These are phyloP conservation scores for Eucera pruinosa DNA, from an alignment of 2,888 invertebrate genomes.

Conservation along the genomic window DNA sequence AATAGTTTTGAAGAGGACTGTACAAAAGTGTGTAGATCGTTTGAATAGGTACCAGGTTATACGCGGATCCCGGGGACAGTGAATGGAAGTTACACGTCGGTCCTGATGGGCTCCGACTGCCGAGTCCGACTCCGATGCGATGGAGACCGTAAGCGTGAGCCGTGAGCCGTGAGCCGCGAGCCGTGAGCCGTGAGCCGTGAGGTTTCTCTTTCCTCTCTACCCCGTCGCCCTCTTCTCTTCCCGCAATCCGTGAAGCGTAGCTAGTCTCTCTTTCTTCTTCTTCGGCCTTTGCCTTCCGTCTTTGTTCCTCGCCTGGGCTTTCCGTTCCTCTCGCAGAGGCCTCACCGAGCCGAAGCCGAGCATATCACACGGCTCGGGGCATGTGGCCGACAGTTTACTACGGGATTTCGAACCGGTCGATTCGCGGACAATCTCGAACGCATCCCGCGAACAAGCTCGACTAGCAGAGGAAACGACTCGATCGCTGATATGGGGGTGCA, in stretches of 20 bases:
- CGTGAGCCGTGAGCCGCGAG: too few species aligned
- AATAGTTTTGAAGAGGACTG: conserved; percentile 61
- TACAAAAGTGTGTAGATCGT: conserved; percentile 65
- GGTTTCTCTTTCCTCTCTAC: conserved; percentile 60
- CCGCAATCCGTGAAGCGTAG: conserved; percentile 25
- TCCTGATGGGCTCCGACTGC: conserved; percentile 58
- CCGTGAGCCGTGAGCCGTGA: too few species aligned
- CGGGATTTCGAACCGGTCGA: conserved; percentile 71
- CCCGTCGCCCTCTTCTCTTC: conserved; percentile 29
- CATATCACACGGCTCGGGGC: conserved; percentile 63
- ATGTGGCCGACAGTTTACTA: conserved; percentile 75
- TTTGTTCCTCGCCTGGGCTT: conserved; percentile 33
- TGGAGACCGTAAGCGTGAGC: too few species aligned
- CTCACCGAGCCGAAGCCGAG: conserved; percentile 54
- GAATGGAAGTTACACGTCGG: conserved; percentile 68
- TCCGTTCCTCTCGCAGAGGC: conserved; percentile 53
- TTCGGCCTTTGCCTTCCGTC: conserved; percentile 6
- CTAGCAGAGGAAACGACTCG: neutral
- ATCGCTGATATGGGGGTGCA: conserved; percentile 44
- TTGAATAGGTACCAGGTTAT: conserved; percentile 65
- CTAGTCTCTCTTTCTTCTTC: conserved; percentile 46
- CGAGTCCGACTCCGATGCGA: too few species aligned
- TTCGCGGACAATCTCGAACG: conserved; percentile 41
- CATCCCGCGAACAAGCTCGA: conserved; percentile 11
- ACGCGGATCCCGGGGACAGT: conserved; percentile 68